A percentile compares a stretch with the other conserved stretches of the same genome.
phyloP scores from a whole-genome alignment of 1,140 invertebrate species.

The Papilio helenus region DNA sequence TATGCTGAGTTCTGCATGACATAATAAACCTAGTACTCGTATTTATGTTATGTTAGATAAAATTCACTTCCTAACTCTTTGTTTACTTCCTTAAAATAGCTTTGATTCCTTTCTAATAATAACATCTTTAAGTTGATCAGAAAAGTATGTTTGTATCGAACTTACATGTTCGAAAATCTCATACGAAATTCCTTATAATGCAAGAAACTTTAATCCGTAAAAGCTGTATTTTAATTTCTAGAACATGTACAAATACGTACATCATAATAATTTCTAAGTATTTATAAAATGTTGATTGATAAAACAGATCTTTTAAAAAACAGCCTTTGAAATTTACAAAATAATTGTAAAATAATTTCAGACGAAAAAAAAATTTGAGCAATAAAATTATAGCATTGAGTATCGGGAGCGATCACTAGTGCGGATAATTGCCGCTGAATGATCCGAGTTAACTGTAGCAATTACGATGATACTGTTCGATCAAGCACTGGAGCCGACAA shows the following conservation, averaged over 20 bases:
- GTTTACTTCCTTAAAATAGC: constrained; percentile 3
- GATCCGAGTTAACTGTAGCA: constrained; percentile 57
- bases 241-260: no score
- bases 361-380: neutral
- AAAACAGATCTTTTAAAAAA: neutral
- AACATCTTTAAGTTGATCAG: neutral
- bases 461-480: constrained; percentile 63
- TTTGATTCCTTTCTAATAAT: constrained; percentile 11
- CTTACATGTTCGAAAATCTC: neutral
- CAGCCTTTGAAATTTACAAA: neutral
- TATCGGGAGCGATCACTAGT: constrained; percentile 1
- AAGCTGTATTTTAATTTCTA: no score
- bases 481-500: constrained; percentile 49
- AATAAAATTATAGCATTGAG: constrained; percentile 12
- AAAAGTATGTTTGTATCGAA: neutral
- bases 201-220: no score
- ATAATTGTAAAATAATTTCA: no score
- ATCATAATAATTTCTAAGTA: no score
- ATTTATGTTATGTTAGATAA: constrained; percentile 7
- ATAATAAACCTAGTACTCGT: neutral
- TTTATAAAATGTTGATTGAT: no score
- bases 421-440: constrained; percentile 50
- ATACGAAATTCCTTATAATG: neutral
- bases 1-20: no score
- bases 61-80: constrained; percentile 14